Evolutionary conservation across 2,113 vertebrate species (phyloP), one percentile per base, ranked within the genome.

Genomic region (cattle (Bos taurus)): DNA sequence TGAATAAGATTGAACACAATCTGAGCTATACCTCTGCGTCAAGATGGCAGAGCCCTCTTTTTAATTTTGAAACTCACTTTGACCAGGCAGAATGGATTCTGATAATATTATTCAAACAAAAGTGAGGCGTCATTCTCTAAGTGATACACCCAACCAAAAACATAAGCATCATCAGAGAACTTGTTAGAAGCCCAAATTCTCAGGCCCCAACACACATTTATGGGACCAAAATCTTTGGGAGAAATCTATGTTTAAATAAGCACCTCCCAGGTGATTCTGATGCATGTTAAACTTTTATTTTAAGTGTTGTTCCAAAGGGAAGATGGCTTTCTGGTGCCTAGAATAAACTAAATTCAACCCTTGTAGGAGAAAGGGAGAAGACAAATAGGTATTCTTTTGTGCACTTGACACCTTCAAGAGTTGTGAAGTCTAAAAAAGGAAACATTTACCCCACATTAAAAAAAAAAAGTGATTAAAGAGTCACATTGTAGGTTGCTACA

Each of bases 11-110:
- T 74, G 48, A 87, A 25, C 7, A 62, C 23, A 48, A 46, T 46
- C 83, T 80, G 40, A 87, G 16, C 16, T 33, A 25, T n/a, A 33
- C 9, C 13, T 67, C 36, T 54, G 25, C 33, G 10, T 62, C 11
- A 90, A 60, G 14, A 12, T 21, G 12, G 15, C 80, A 83, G 33
- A n/a, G 40, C 15, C 57, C 23, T 50, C 46, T 84, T 77, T 94
- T 94, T 94, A 94, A 60, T 87, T 91, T 57, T 87, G 50, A 57
- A 94, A 81, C 7, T 95, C 17, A 81, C n/a, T 91, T 95, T 91
- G 30, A 80, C 77, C 26, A 80, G 48, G 11, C 13, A 83, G 16
- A 95, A 67, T 71, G 56, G 50, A 82, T 40, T 43, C 12, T 48
- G n/a, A 28, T 50, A 67, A 36, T 52, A 3, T 77, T 82, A 71